A percentile compares a stretch with the other conserved stretches of the same genome.
Evolutionary conservation across 2,113 vertebrate genomes (phyloP).

Genomic region (Aspiorhynchus laticeps): DNA sequence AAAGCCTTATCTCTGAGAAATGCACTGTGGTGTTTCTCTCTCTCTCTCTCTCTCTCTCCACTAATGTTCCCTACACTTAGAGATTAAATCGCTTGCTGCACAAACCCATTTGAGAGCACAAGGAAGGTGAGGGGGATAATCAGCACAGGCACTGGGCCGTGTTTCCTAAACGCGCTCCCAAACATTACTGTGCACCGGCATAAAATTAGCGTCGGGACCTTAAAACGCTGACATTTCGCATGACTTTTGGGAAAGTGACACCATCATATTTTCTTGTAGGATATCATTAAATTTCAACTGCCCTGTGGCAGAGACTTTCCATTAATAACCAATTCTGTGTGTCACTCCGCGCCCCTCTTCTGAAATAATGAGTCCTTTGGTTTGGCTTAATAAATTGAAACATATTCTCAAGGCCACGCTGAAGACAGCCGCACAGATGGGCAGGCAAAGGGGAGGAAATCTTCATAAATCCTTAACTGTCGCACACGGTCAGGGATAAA

Average conservation of each 20-base stretch:
- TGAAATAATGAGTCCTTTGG: slow-evolving; percentile 99
- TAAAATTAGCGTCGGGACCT: slow-evolving; percentile 99
- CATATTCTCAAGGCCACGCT: slow-evolving; percentile 98
- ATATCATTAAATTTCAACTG: slow-evolving; percentile 99
- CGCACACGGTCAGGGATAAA: slow-evolving; percentile 91
- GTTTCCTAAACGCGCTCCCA: slow-evolving; percentile 99
- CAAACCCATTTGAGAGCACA: slow-evolving; percentile 99
- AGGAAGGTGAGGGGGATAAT: slow-evolving; percentile 99
- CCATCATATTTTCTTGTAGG: slow-evolving; percentile 99
- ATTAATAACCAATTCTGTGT: slow-evolving; percentile 99
- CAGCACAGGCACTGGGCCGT: slow-evolving; percentile 99
- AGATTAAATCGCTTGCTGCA: slow-evolving; percentile 99
- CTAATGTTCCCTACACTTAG: slow-evolving; percentile 99
- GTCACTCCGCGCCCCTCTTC: slow-evolving; percentile 94
- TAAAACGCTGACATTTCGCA: slow-evolving; percentile 99
- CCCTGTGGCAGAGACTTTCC: slow-evolving; percentile 99
- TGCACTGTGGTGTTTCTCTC: slow-evolving; percentile 84
- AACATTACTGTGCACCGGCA: slow-evolving; percentile 99
- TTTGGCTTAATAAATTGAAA: slow-evolving; percentile 99
- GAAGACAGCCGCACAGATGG: slow-evolving; percentile 82
- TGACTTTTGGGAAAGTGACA: slow-evolving; percentile 99
- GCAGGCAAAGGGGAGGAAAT: slow-evolving; percentile 81
- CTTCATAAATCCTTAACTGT: slow-evolving; percentile 99
- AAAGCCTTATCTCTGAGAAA: slow-evolving; percentile 82
- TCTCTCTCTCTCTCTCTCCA: slow-evolving; percentile 66